Base-by-base conservation (phyloP, 1,140 invertebrate species). In the Spodoptera frugiperda region DNA sequence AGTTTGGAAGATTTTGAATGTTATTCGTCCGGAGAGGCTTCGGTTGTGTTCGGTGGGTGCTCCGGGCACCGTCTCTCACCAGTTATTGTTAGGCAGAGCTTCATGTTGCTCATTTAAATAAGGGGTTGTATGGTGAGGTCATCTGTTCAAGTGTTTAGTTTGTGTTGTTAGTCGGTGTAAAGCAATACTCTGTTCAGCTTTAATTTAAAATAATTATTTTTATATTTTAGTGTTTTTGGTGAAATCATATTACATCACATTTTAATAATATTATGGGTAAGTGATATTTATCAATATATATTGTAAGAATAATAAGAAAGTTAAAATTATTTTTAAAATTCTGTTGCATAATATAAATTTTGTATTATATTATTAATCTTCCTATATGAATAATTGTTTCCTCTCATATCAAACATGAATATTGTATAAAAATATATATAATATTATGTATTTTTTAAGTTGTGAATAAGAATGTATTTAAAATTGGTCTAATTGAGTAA, bases 1-100 rank as follows among this genome's bases (percentile, higher is more conserved):
- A 76, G 79, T 89, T 87, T 85, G 63, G 59, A 63, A 82, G 87
- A 80, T 89, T 91, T 89, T 83, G 83, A 90, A 89, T 87, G 82
- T 75, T 89, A 89, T 91, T 89, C 75, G 85, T 84, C 76, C 78
- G 78, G 76, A 81, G 78, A 49, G 68, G 65, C 71, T 72, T 46
- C 73, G 61, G 17, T 51, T 75, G 77, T 30, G 75, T 70, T 80
- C 80, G 78, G 80, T 88, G 87, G 79, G 73, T 77, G 74, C 81
- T 79, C 71, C 67, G 72, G 54, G 65, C 73, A 49, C 67, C 63
- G 15, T 61, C 54, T 76, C 46, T 61, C 83, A 67, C 74, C 86
- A 91, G 91, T 93, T 65, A 78, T 78, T 78, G 77, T 82, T 82
- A 61, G 61, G 71, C 76, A 73, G 76, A 85, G 59, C 78, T 63